Evolutionary conservation across 92 coral and sea anemone genomes (phyloP).

Genomic region (Epizoanthus fatuus): DNA sequence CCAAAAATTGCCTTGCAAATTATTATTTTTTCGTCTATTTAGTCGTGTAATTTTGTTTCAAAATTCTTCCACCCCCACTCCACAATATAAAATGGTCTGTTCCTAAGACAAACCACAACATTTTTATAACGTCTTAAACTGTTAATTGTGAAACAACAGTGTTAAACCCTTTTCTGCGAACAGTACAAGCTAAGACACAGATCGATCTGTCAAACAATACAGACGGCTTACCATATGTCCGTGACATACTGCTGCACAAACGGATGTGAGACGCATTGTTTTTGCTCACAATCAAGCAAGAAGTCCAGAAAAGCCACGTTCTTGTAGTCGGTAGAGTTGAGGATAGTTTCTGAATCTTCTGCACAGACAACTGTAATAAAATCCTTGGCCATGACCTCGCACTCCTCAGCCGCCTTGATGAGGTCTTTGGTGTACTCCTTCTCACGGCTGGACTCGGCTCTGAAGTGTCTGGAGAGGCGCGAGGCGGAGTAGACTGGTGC

Average conservation of each 20-base stretch:
- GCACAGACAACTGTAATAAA: conserved; percentile 93
- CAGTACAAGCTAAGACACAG: no score
- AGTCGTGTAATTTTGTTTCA: no score
- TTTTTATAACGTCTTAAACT: no score
- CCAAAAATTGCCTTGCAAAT: no score
- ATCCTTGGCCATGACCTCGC: conserved; percentile 89
- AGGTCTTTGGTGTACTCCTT: conserved; percentile 90
- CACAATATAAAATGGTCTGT: no score
- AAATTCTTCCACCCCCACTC: no score
- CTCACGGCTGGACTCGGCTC: conserved; percentile 80
- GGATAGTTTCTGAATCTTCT: conserved; percentile 86
- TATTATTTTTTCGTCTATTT: no score
- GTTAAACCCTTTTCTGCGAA: no score
- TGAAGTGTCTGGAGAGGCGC: conserved; percentile 84
- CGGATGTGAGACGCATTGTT: conserved; percentile 94
- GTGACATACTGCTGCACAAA: conserved; percentile 96
- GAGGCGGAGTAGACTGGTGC: conserved; percentile 95
- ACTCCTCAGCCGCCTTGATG: conserved; percentile 80
- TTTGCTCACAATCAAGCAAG: conserved; percentile 93
- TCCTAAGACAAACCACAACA: no score
- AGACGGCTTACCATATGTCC: conserved; percentile 72
- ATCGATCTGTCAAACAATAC: no score
- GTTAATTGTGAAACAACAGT: no score
- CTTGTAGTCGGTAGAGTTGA: conserved; percentile 87
- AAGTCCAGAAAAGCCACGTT: conserved; percentile 95